Base-by-base conservation (phyloP, 53 echinoderm and acorn worm genomes). In the Arbacia lixula region DNA sequence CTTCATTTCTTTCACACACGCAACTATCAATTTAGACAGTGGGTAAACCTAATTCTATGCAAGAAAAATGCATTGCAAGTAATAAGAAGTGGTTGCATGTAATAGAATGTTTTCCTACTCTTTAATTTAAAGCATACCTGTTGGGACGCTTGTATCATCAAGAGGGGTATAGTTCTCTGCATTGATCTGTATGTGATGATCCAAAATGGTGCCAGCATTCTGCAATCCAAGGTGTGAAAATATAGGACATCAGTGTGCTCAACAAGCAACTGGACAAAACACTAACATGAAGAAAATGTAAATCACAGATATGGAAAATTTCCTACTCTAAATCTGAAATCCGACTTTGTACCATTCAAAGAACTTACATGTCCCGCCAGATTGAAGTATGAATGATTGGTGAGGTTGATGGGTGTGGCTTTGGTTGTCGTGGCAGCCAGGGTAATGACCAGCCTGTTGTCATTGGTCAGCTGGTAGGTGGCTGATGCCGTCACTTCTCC, bases 361-460 rank as follows among this genome's bases (percentile, higher is more conserved):
- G 9, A 38, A 89, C 85, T 85, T 86, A 90, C 90, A 79, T 90
- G 90, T 39, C 93, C 93, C 21, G 86, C 88, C 19, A 93, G 76
- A 56, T 93, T 93, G 83, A 90, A 90, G 76, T 93, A 93, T 25
- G 90, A 87, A 83, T 93, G 93, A 54, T 93, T 93, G 41, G 67
- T 72, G 68, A 93, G 85, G 58, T 93, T 93, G 83, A 93, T 79
- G 1, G 88, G 93, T 0, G 93, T 93, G n/a, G 93, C 31, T 50
- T 88, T 87, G 20, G 87, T 93, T n/a, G 90, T 87, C 12, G 75
- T 88, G 9, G 93, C 93, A 32, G 53, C 39, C 27, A 68, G 71
- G 2, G 53, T 39, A 57, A 93, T 52, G 28, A 88, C 58, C 6
- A 93, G 77, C 38, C 36, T 51, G 68, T 93, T 93, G 17, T 93